These are phyloP conservation scores for Chrosomus eos DNA, from an alignment of 2,797 vertebrate genomes.

Conservation along the genomic window DNA sequence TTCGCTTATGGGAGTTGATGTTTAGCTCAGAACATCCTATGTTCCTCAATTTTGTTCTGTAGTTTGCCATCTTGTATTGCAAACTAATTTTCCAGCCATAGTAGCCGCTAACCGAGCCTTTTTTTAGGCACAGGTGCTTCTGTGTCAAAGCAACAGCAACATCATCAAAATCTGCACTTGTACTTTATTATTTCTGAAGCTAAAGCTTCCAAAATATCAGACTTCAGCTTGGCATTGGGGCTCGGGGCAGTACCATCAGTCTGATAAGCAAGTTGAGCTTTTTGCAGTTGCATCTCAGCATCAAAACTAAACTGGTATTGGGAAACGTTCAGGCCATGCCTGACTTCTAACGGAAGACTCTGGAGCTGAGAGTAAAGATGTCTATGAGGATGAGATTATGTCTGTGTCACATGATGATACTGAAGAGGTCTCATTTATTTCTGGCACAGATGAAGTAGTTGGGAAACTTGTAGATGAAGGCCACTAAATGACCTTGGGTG, in stretches of 20 bases:
- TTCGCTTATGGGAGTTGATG: constrained; percentile 14
- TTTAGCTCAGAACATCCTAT: constrained; percentile 37
- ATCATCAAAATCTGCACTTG: constrained; percentile 31
- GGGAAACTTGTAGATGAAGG: neutral
- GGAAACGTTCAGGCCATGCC: neutral
- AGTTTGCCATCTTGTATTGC: constrained; percentile 30
- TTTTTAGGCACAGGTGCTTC: constrained; percentile 41
- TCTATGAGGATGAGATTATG: neutral
- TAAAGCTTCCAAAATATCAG: no score
- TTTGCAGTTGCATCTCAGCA: no score
- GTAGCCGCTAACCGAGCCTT: constrained; percentile 4
- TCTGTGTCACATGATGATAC: constrained; percentile 11
- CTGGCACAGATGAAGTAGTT: neutral
- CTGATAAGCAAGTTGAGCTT: no score
- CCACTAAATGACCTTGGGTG: neutral
- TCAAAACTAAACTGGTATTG: constrained; percentile 45
- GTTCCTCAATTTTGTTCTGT: constrained; percentile 22
- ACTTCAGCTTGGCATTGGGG: no score
- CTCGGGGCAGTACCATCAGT: no score
- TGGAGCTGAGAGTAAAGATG: neutral
- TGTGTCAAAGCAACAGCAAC: constrained; percentile 38
- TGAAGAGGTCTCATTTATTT: neutral
- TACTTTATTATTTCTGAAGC: no score
- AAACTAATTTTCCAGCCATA: constrained; percentile 8
- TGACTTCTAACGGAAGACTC: neutral